Evolutionary conservation across 2,797 vertebrate species (phyloP).

Genomic region (Spinus pinus): DNA sequence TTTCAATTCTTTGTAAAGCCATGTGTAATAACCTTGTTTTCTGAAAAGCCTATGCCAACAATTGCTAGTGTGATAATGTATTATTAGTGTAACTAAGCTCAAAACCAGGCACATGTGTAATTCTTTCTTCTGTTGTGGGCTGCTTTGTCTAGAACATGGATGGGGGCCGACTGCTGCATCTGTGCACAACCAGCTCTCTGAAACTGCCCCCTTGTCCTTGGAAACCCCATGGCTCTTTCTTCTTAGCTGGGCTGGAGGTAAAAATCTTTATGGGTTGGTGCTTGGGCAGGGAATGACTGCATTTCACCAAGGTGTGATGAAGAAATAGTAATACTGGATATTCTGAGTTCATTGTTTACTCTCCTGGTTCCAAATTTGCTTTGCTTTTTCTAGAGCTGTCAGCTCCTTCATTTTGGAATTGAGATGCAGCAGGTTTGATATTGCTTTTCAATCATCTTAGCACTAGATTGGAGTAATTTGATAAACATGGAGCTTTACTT

Average conservation of each 20-base stretch:
- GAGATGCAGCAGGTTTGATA: neutral
- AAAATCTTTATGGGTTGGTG: neutral
- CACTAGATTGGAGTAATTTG: neutral
- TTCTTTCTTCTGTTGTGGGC: neutral
- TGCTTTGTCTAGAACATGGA: neutral
- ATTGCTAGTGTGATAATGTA: neutral
- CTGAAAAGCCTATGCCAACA: neutral
- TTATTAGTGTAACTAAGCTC: neutral
- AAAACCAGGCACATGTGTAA: neutral
- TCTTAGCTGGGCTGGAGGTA: neutral
- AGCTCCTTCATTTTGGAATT: neutral
- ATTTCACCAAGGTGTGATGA: neutral
- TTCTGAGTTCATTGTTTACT: neutral
- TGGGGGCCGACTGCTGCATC: neutral
- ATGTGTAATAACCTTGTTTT: conserved; percentile 63
- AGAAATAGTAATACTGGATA: neutral
- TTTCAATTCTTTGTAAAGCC: conserved; percentile 66
- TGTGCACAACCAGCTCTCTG: neutral
- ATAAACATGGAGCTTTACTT: neutral
- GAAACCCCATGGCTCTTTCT: neutral
- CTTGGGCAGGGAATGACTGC: neutral
- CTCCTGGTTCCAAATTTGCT: neutral
- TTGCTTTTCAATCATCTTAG: neutral
- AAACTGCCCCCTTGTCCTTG: neutral
- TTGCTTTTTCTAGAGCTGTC: neutral